Base-by-base conservation (phyloP, 2,888 invertebrate genomes). In the Plusia festucae region DNA sequence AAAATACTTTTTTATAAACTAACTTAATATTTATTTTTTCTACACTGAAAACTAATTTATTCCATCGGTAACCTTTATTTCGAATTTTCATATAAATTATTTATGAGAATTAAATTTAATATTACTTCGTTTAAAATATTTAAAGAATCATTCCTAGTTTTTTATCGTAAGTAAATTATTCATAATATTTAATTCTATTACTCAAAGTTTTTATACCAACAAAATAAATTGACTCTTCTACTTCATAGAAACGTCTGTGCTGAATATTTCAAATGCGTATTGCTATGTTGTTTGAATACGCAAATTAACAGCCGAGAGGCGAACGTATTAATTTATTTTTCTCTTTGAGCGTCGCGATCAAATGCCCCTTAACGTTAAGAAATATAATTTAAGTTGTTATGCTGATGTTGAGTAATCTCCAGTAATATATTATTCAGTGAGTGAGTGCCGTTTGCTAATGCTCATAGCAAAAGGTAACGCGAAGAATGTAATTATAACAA, bases 271-370 rank as follows among this genome's bases (percentile, higher is more conserved):
- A 40, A 53, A 60, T 32, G 18, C 2, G 40, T 15, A 46, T 30
- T 49, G 8, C 13, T 15, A 11, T 30, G 34, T 59, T 53, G 24
- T 66, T 64, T 57, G 30, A 60, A 53, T 55, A 44, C 11, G 30
- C 16, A 60, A 53, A 55, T 71, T 53, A 71, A 60, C 60, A 65
- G 22, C 20, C 51, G 51, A 51, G 22, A 55, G 59, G 24, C 46
- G 46, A 58, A 65, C 22, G 20, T 53, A 60, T 30, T 58, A 34
- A 71, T 60, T 60, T 68, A 49, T 60, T 63, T 63, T 76, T 72
- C 44, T 68, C 52, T 75, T 75, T 65, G 67, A 60, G n/a, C 55
- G n/a, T 61, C 53, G 11, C 34, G 27, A 63, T 63, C 27, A 53
- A 64, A 64, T 61, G 16, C 49, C 18, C 15, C 30, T 30, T 62